Evolutionary conservation across 2,888 invertebrate genomes (phyloP), one percentile per base, ranked within the genome.

Genomic region (Polydrusus pterygomalis): DNA sequence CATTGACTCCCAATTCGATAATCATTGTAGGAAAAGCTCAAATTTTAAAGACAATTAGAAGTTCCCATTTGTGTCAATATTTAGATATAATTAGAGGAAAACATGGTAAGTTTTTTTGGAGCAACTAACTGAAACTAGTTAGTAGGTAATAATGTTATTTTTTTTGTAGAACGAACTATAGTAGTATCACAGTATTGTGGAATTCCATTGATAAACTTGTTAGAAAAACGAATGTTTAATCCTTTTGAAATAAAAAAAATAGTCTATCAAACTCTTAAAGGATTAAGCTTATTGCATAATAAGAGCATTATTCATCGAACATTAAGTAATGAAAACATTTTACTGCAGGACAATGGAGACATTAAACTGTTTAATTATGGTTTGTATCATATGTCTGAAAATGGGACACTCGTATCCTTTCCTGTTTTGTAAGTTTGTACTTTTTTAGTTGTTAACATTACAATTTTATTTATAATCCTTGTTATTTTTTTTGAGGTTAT

Each of bases 1-100:
- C 99, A 0, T 89, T 98, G 18, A 98, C 98, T 0, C 98, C 98
- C 1, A 98, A 98, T 88, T 97, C 98, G 0, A 97, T 98, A 77
- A 95, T 96, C 71, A 97, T 99, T 84, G 90, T 97, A 71, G 98
- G 98, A 8, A 91, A 93, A 83, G 95, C 97, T 30, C 97, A 97
- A 86, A 89, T 91, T 76, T 89, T 98, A 15, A 94, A 95, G 84
- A 93, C 92, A 0, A 88, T 97, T 67, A 89, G 92, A 75, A 96
- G 97, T 87, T 92, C 92, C 0, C 92, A 96, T 88, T 89, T 99
- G 65, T 97, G 97, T 83, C 92, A 93, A 75, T 98, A 98, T 88
- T 89, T 99, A 54, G 97, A 98, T 87, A 92, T 98, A 70, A 93
- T 96, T 79, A 90, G 97, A 81, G 96, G 97, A 80, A 98, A 97